Conservation (phyloP, 2,888 invertebrate species). For the Cryptophagus acutangulus region DNA sequence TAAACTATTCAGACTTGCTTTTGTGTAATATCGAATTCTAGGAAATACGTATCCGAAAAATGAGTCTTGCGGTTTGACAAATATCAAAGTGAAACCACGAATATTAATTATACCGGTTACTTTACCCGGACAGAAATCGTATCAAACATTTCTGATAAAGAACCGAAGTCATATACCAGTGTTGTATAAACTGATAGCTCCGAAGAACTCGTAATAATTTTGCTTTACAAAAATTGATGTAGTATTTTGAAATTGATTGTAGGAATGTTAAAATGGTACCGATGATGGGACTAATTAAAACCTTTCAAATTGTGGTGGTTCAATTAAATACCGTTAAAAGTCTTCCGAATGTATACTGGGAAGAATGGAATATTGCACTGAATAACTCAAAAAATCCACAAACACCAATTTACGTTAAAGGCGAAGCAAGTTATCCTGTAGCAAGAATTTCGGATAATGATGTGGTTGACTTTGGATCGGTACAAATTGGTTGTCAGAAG, state of each 20-base stretch:
- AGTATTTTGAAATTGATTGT: constrained; percentile 14
- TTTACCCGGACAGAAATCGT: constrained; percentile 23
- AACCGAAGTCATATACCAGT: constrained; percentile 46
- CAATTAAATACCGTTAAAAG: constrained; percentile 39
- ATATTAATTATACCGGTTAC: constrained; percentile 31
- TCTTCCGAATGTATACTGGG: constrained; percentile 40
- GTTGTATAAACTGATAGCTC: constrained; percentile 46
- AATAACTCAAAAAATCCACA: constrained; percentile 43
- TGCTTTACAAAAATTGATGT: constrained; percentile 2
- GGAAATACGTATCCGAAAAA: background rate
- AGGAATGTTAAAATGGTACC: constrained; percentile 48
- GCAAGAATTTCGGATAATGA: constrained; percentile 40
- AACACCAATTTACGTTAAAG: constrained; percentile 43
- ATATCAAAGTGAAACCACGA: background rate
- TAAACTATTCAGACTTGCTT: too few relatives aligned
- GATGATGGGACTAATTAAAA: constrained; percentile 44
- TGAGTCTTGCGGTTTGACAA: constrained; percentile 8
- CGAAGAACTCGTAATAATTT: constrained; percentile 37
- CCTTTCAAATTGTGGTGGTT: constrained; percentile 44
- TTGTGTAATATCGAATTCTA: background rate
- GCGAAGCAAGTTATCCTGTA: constrained; percentile 42
- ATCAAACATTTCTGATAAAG: constrained; percentile 16
- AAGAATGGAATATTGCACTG: constrained; percentile 47
- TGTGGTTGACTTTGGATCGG: constrained; percentile 39
- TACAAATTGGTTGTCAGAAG: constrained; percentile 42